phyloP scores from a whole-genome alignment of 2,797 vertebrate species.

The Valencia hispanica region DNA sequence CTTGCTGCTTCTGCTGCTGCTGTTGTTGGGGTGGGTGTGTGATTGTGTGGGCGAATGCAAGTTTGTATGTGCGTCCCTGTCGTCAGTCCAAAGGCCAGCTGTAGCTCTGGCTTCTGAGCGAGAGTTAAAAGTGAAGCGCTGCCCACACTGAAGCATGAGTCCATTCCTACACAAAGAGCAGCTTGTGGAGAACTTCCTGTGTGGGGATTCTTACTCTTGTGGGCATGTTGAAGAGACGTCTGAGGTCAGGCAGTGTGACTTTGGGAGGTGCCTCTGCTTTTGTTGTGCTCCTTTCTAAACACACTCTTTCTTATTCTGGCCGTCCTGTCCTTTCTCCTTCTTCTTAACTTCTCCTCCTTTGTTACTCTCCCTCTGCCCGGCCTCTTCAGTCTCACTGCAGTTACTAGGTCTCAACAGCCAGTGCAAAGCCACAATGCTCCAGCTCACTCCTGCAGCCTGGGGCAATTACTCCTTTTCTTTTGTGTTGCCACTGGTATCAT shows the following conservation, averaged over 20 bases:
- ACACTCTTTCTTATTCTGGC: slow-evolving; percentile 41
- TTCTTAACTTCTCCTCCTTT: slow-evolving; percentile 39
- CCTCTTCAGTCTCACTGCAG: slow-evolving; percentile 45
- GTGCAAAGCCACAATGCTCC: slow-evolving; percentile 55
- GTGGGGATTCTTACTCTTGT: slow-evolving; percentile 76
- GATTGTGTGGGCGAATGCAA: slow-evolving; percentile 50
- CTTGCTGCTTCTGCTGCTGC: slow-evolving; percentile 70
- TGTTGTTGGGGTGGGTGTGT: slow-evolving; percentile 61
- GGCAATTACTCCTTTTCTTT: slow-evolving; percentile 37
- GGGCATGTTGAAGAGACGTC: slow-evolving; percentile 62
- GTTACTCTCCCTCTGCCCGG: slow-evolving; percentile 40
- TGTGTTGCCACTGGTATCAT: slow-evolving; percentile 46
- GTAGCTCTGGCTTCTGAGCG: slow-evolving; percentile 41
- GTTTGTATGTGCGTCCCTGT: slow-evolving; percentile 64
- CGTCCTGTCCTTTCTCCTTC: slow-evolving; percentile 54
- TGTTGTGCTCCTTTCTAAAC: slow-evolving; percentile 51
- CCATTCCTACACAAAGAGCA: slow-evolving; percentile 69
- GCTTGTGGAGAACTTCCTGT: slow-evolving; percentile 76
- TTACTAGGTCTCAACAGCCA: slow-evolving; percentile 60
- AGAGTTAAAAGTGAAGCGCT: slow-evolving; percentile 56
- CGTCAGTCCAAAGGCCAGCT: slow-evolving; percentile 69
- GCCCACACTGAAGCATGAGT: slow-evolving; percentile 68
- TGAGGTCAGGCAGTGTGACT: slow-evolving; percentile 64
- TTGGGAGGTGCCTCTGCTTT: slow-evolving; percentile 58
- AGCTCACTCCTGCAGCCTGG: slow-evolving; percentile 36